Base-by-base conservation (phyloP, 92 coral and sea anemone species). In the Pocillopora meandrina region DNA sequence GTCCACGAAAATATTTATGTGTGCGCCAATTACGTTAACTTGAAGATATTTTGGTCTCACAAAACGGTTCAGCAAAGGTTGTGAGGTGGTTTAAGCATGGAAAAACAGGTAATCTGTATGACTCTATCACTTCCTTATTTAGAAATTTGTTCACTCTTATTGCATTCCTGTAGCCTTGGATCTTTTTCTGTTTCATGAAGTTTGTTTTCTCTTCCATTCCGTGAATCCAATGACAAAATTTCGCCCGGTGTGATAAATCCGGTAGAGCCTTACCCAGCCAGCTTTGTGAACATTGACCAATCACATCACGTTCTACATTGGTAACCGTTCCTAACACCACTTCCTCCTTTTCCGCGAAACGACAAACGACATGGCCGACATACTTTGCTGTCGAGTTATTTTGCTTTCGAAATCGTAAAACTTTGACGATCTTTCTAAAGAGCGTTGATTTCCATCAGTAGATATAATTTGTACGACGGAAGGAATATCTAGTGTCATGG, bases 261-360 rank as follows among this genome's bases (percentile, higher is more conserved):
- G 3, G 0, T 12, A 10, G 16, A n/a, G 26, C 35, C 18, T 36
- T 10, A 7, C 3, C 33, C 11, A 36, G 74, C 33, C 60, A 63
- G 34, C 72, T 61, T 62, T 77, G 71, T 77, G 62, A 15, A 14
- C 11, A 64, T 64, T 10, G 71, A 77, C 82, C 82, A 77, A 77
- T 77, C 61, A 77, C 34, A 18, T 61, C 8, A n/a, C 1, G 70
- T 47, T 23, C 35, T 49, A 34, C 82, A 62, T 56, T 10, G 42
- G 58, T 36, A 49, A 23, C 14, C 64, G 59, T 12, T 64, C 14
- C 58, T 20, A 11, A 6, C 33, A 78, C 34, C 71, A 63, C 61
- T 78, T 63, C 82, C 72, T 78, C 10, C 15, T 61, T 78, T 78
- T 78, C 82, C 70, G 82, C 62, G 72, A 78, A 78, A 12, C 72